These are phyloP conservation scores for Arge pagana DNA, from an alignment of 2,888 invertebrate genomes.

Conservation along the genomic window DNA sequence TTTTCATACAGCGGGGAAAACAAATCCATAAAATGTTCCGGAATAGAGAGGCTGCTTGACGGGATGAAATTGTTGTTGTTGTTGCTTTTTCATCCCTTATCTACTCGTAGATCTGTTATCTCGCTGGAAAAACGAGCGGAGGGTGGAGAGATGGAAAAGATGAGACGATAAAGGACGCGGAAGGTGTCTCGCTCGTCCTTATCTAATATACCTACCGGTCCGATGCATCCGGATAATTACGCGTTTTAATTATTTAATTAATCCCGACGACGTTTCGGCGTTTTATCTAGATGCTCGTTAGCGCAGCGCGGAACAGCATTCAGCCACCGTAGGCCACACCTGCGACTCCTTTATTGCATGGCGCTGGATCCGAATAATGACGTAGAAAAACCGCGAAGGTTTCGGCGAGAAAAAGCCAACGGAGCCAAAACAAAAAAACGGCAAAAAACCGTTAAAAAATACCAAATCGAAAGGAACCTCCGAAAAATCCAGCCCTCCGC, in stretches of 20 bases:
- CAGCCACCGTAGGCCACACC: constrained; percentile 23
- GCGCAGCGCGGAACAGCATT: constrained; percentile 13
- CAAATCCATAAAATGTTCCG: too few species aligned
- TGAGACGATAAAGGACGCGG: constrained; percentile 3
- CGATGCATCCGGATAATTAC: constrained; percentile 42
- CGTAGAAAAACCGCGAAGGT: too few species aligned
- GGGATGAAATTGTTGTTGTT: too few species aligned
- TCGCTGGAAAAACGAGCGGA: constrained; percentile 14
- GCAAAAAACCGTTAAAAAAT: too few species aligned
- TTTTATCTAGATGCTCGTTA: constrained; percentile 54
- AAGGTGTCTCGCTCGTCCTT: constrained; percentile 18
- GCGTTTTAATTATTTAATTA: constrained; percentile 54
- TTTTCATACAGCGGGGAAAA: not conserved
- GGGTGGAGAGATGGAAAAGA: constrained; percentile 1
- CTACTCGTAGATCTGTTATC: constrained; percentile 13
- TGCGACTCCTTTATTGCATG: constrained; percentile 14
- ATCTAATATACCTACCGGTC: constrained; percentile 23
- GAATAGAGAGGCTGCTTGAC: too few species aligned
- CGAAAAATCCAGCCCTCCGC: too few species aligned
- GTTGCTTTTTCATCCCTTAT: constrained; percentile 19
- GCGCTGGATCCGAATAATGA: constrained; percentile 9
- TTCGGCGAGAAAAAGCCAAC: too few species aligned
- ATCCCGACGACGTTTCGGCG: constrained; percentile 47
- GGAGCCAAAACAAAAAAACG: too few species aligned
- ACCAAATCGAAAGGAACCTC: too few species aligned